These are phyloP conservation scores for Odocoileus hemionus DNA, from an alignment of 2,113 vertebrate species.

Conservation along the genomic window DNA sequence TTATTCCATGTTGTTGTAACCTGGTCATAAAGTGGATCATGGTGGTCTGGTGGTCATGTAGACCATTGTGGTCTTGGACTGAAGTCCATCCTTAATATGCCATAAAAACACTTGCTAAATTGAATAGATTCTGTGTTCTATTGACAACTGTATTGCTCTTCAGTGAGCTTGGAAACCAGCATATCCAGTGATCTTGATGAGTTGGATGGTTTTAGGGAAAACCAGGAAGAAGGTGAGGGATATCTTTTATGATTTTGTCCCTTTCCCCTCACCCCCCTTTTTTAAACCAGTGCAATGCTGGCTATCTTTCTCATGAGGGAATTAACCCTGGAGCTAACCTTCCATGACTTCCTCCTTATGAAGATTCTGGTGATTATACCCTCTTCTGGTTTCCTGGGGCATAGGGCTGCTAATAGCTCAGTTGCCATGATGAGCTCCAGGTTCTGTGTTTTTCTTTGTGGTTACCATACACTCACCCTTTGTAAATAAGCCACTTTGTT, in stretches of 20 bases:
- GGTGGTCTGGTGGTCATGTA: neutral
- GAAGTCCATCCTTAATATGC: neutral
- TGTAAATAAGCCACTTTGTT: neutral
- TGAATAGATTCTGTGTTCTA: neutral
- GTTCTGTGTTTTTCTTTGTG: neutral
- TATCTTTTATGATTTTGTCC: neutral
- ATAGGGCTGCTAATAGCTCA: neutral
- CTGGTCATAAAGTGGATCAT: neutral
- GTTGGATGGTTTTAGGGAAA: neutral
- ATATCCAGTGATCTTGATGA: neutral
- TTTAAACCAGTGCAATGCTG: neutral
- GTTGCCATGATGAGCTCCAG: neutral
- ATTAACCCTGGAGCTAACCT: neutral
- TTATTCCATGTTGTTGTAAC: neutral
- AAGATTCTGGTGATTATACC: neutral
- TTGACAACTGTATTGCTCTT: neutral
- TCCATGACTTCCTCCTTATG: neutral
- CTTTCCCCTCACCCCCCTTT: too few species aligned
- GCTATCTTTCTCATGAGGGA: neutral
- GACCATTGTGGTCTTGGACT: neutral
- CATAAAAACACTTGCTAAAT: neutral
- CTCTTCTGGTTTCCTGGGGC: neutral
- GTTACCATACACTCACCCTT: neutral
- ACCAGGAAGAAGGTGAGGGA: neutral
- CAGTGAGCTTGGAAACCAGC: neutral